Evolutionary conservation across 2,113 vertebrate species (phyloP).

Genomic region (Poicephalus meyeri): DNA sequence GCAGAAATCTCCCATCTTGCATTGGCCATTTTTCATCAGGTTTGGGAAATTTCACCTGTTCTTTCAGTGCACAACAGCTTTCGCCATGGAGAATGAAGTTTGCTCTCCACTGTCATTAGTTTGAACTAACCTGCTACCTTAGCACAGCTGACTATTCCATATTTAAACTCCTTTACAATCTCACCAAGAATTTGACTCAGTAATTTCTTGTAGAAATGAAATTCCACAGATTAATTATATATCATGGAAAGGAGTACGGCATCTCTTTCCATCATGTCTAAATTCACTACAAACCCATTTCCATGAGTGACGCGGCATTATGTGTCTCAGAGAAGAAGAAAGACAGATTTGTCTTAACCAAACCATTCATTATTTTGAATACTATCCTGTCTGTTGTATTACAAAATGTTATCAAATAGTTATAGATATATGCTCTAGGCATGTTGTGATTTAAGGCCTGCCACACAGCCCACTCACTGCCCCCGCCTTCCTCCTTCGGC

Average conservation of each 20-base stretch:
- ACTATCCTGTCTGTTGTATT: neutral
- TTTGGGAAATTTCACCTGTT: neutral
- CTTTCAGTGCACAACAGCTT: neutral
- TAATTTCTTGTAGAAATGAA: slow-evolving; percentile 27
- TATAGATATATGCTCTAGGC: neutral
- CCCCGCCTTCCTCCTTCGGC: too few relatives aligned
- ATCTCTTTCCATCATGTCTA: neutral
- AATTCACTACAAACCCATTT: slow-evolving; percentile 23
- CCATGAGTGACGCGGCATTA: neutral
- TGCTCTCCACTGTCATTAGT: neutral
- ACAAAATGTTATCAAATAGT: neutral
- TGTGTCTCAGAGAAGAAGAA: neutral
- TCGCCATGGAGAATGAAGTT: neutral
- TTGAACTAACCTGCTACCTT: slow-evolving; percentile 2
- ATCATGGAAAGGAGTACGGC: neutral
- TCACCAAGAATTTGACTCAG: neutral
- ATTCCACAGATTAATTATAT: neutral
- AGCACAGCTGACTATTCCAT: neutral
- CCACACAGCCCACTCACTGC: too few relatives aligned
- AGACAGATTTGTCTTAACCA: slow-evolving; percentile 9
- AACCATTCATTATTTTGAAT: slow-evolving; percentile 37
- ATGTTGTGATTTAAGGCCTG: neutral
- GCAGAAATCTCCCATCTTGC: neutral
- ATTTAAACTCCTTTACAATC: slow-evolving; percentile 31
- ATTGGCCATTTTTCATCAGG: neutral